Evolutionary conservation across 2,888 invertebrate species (phyloP), one percentile per base, ranked within the genome.

Genomic region (Troglohyphantes excavatus): DNA sequence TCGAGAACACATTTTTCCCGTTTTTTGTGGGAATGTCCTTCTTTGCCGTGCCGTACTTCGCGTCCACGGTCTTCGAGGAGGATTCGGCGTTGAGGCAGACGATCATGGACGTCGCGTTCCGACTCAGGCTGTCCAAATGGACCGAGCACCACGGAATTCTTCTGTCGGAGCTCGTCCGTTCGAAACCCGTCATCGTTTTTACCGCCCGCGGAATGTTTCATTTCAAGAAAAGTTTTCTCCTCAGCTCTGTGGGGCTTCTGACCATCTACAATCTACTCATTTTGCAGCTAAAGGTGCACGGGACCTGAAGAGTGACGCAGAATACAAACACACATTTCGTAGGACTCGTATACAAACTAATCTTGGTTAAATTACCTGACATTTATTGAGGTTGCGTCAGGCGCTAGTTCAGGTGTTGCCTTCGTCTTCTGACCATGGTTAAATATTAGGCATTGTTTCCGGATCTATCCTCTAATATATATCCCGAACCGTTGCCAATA

Each of bases 151-250:
- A 21, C 3, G 70, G 70, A 21, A 21, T 33, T n/a, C n/a, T 23
- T 13, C 23, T 70, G 1, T 21, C 39, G 9, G 23, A 23, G 19
- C 19, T 43, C 3, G n/a, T 70, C 21, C 6, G 13, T 19, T 33
- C 23, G 0, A 70, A 43, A 43, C 9, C 13, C 5, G 11, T 21
- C 17, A 21, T 70, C 9, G 23, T 43, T 13, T 23, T 70, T 6
- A 43, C 21, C n/a, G 70, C 70, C n/a, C 11, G 21, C 19, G 43
- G 70, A 21, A 5, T 70, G 9, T 70, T 70, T 17, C n/a, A 21
- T 13, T 70, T 70, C 13, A 70, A 6, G 43, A 70, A 43, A 43
- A 43, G 70, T 13, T 70, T 70, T 21, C 39, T 70, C 5, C 70
- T 70, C 23, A 39, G 11, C 7, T 70, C 43, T 13, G 70, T n/a